Evolutionary conservation across 2,888 invertebrate genomes (phyloP).

Genomic region (Endomychus coccineus): DNA sequence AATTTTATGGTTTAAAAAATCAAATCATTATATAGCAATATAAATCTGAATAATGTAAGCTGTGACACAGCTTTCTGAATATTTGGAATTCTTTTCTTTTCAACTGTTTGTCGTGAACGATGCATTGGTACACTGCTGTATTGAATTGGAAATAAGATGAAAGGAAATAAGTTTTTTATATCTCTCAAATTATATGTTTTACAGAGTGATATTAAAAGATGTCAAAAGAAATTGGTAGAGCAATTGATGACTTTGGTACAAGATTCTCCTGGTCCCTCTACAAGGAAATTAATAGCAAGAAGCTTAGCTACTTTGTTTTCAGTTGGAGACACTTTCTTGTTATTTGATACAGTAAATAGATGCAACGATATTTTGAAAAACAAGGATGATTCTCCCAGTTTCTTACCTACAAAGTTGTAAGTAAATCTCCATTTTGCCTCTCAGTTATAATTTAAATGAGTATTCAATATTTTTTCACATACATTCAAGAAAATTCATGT

Average conservation of each 20-base stretch:
- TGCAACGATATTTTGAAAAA: slow-evolving; percentile 96
- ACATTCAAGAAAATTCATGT: slow-evolving; percentile 1
- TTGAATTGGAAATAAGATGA: too few relatives aligned
- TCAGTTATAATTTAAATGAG: slow-evolving; percentile 1
- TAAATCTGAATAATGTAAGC: too few relatives aligned
- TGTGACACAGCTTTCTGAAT: too few relatives aligned
- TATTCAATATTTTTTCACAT: slow-evolving; percentile 5
- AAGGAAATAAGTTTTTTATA: too few relatives aligned
- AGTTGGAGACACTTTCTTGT: slow-evolving; percentile 92
- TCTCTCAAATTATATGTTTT: slow-evolving; percentile 26
- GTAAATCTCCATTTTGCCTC: too few relatives aligned
- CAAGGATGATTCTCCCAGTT: slow-evolving; percentile 96
- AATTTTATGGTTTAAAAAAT: too few relatives aligned
- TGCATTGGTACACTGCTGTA: too few relatives aligned
- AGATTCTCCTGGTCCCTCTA: slow-evolving; percentile 89
- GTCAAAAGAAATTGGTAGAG: slow-evolving; percentile 91
- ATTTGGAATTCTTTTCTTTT: slow-evolving; percentile 1
- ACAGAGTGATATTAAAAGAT: slow-evolving; percentile 92
- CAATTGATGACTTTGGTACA: slow-evolving; percentile 87
- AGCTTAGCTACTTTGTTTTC: slow-evolving; percentile 92
- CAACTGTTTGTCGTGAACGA: not conserved
- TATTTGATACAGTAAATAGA: slow-evolving; percentile 95
- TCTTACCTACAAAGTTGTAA: slow-evolving; percentile 90
- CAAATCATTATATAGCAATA: too few relatives aligned
- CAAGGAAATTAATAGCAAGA: slow-evolving; percentile 81